Conservation (phyloP, 2,113 vertebrate species). For the Macroglossus sobrinus region DNA sequence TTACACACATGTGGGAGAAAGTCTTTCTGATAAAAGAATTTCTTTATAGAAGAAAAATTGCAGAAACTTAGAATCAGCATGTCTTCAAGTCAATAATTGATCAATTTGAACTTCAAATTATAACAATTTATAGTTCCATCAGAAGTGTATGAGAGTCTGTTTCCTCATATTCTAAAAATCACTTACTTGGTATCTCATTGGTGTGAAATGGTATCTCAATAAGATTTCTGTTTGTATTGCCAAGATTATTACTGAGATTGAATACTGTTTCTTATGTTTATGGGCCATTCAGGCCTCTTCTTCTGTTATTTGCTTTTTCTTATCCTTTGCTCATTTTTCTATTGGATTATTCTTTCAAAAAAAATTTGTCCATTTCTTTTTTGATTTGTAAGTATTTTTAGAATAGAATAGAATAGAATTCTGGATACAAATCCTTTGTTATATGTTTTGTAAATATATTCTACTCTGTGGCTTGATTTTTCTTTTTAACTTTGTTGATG, state of each 20-base stretch:
- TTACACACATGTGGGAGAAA: background rate
- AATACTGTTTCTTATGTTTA: background rate
- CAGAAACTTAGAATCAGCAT: background rate
- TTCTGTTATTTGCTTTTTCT: background rate
- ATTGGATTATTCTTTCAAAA: background rate
- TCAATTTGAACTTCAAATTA: background rate
- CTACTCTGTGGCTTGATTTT: background rate
- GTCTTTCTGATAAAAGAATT: background rate
- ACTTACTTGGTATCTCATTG: background rate
- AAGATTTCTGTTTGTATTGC: background rate
- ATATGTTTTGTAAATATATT: background rate
- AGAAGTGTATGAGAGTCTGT: background rate
- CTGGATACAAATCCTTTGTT: background rate
- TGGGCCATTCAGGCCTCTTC: background rate
- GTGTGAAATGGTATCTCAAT: background rate
- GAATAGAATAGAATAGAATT: conserved; percentile 1
- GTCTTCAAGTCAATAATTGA: background rate
- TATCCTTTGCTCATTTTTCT: background rate
- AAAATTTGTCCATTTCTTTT: background rate
- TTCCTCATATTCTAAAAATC: background rate
- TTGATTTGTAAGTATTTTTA: background rate
- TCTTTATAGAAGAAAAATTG: background rate
- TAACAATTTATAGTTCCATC: background rate
- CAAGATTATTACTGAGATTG: background rate
- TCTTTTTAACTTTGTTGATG: background rate